Base-by-base conservation (phyloP, 2,888 invertebrate species). In the Frankliniella intonsa region DNA sequence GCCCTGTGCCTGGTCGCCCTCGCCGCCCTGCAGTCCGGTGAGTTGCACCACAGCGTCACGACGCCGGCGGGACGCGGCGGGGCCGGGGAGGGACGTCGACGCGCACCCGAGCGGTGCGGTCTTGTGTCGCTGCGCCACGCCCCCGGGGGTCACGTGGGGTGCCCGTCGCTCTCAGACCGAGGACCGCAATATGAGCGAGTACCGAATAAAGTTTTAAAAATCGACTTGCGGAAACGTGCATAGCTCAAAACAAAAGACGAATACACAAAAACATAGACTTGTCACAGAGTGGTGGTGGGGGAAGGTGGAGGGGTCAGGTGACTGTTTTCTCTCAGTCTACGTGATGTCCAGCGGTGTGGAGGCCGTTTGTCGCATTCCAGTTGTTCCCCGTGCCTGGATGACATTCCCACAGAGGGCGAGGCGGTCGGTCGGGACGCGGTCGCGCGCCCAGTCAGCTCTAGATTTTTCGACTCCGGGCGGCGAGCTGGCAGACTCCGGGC, bases 1-100 rank as follows among this genome's bases (percentile, higher is more conserved):
- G 69, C 69, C 12, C 22, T 76, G 22, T 76, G 69, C 69, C 25
- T 76, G 22, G 69, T 76, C 22, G 69, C 69, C 69, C 69, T 76
- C 10, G 69, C 25, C 22, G 69, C 69, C 25, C 69, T 76, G 22
- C 69, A 76, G 22, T 25, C 69, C 69, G 69, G 69, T 76, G 69
- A 76, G 69, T 76, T 12, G 12, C 22, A 22, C 10, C 7, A 1
- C 22, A 11, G 9, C 69, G 11, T 25, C 25, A 7, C 25, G 8
- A 12, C 9, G 25, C 69, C 69, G 22, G 1, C 69, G 22, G 69
- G 69, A 22, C n/a, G n/a, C n/a, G n/a, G n/a, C 22, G 25, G 69
- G 22, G 11, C 69, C 5, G 12, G 22, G 22, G 22, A 22, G n/a
- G 25, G 9, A 22, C 3, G 69, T 76, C 69, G 69, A 22, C 62